phyloP scores from a whole-genome alignment of 2,797 vertebrate species.

The Falco novaeseelandiae region DNA sequence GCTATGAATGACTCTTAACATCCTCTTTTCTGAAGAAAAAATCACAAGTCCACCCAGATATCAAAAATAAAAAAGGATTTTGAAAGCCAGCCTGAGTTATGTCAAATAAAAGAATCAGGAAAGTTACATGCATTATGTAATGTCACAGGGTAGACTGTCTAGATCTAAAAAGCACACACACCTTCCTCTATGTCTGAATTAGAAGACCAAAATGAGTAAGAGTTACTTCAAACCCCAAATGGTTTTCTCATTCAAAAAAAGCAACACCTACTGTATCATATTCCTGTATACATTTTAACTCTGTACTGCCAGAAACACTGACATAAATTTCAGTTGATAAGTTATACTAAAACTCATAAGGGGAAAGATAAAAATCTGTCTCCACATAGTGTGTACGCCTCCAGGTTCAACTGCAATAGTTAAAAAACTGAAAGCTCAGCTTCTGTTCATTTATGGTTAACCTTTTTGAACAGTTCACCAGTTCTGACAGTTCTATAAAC shows the following conservation, averaged over 20 bases:
- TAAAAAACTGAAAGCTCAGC: constrained; percentile 21
- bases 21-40: background rate
- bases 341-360: background rate
- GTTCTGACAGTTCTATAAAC: constrained; percentile 70
- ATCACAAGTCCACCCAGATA: background rate
- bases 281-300: background rate
- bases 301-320: background rate
- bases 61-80: background rate
- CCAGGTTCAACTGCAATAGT: background rate
- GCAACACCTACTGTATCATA: background rate
- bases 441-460: constrained; percentile 68
- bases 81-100: background rate
- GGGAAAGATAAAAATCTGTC: background rate
- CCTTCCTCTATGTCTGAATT: background rate
- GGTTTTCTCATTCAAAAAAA: background rate
- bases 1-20: background rate
- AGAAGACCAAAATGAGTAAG: background rate
- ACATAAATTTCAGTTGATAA: background rate
- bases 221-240: background rate
- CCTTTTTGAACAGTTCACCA: constrained; percentile 52
- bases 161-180: accelerated
- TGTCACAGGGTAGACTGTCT: background rate
- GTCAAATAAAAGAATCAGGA: background rate
- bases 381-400: background rate
- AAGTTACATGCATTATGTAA: background rate